Base-by-base conservation (phyloP, 2,888 invertebrate species). In the Aethes cnicana region DNA sequence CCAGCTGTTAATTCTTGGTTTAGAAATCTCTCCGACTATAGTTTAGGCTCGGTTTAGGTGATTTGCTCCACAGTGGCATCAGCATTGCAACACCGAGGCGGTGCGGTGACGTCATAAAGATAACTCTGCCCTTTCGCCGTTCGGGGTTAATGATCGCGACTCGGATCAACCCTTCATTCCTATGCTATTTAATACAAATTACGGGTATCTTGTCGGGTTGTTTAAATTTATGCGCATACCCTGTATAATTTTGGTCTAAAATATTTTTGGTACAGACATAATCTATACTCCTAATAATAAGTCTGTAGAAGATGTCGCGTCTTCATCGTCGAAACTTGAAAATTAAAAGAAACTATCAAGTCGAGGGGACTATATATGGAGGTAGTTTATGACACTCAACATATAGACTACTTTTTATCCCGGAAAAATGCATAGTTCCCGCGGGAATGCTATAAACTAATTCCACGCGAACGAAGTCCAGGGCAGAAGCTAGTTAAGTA, bases 101-200 rank as follows among this genome's bases (percentile, higher is more conserved):
- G 55, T 61, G 60, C 55, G 50, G 66, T 69, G 71, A 66, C 64
- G 65, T 66, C 64, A 68, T 72, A 68, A 66, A 70, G 72, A 72
- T 73, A 74, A 68, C 61, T 39, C 37, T 54, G 63, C 62, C 64
- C 68, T 68, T 65, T 69, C 63, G 57, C 64, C 54, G 36, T 44
- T 50, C 4, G 43, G 41, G 61, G 58, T 53, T 56, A 61, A 58
- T 53, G 62, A 65, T 60, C 66, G 57, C 46, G 20, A 21, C 14
- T 50, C 14, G 33, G 23, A 11, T 60, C 61, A 52, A 39, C 39
- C 46, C 35, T 41, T 33, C 25, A 25, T 25, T 17, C 25, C 14
- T 20, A 11, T 23, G 25, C 33, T 42, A 20, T 26, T 33, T 11
- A 37, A 14, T 46, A 32, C n/a, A 46, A 52, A 52, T 39, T 6